Percentiles rank a stretch among this genome's conserved stretches.
Evolutionary conservation across 2,797 vertebrate species (phyloP).

Genomic region (Denticeps clupeoides): DNA sequence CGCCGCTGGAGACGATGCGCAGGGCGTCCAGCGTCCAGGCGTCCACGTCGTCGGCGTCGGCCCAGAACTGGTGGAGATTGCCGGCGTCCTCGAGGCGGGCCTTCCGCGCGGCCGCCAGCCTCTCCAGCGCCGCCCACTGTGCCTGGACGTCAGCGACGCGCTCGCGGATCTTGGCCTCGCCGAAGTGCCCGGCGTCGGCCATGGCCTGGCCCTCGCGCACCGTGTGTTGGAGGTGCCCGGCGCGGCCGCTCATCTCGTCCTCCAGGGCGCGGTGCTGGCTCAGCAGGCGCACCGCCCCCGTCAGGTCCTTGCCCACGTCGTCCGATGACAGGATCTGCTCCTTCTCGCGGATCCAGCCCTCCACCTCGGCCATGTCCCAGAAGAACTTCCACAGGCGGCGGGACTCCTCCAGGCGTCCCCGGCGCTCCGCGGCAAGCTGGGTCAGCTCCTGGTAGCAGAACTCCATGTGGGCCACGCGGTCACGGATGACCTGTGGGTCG

Average conservation of each 20-base stretch:
- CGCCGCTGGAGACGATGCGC: constrained; percentile 85
- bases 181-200: constrained; percentile 83
- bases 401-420: constrained; percentile 85
- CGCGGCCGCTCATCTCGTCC: constrained; percentile 88
- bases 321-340: constrained; percentile 93
- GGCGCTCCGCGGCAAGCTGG: constrained; percentile 81
- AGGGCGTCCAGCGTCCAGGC: constrained; percentile 94
- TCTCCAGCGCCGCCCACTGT: constrained; percentile 87
- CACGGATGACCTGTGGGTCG: constrained; percentile 89
- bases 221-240: constrained; percentile 80
- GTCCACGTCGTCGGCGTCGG: constrained; percentile 86
- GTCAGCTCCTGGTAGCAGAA: constrained; percentile 95
- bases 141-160: constrained; percentile 77
- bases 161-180: constrained; percentile 85
- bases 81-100: constrained; percentile 79
- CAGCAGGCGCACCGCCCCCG: constrained; percentile 79
- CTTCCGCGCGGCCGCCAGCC: constrained; percentile 82
- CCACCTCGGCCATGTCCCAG: constrained; percentile 98
- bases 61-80: constrained; percentile 92
- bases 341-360: constrained; percentile 95
- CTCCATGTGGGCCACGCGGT: constrained; percentile 90
- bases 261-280: constrained; percentile 93
- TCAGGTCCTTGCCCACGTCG: constrained; percentile 89
- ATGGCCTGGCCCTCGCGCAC: constrained; percentile 86
- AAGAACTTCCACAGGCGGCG: constrained; percentile 98